Evolutionary conservation across 30 jellyfish, hydroid and myxozoan genomes (phyloP).

Genomic region (Rhopilema esculentum): DNA sequence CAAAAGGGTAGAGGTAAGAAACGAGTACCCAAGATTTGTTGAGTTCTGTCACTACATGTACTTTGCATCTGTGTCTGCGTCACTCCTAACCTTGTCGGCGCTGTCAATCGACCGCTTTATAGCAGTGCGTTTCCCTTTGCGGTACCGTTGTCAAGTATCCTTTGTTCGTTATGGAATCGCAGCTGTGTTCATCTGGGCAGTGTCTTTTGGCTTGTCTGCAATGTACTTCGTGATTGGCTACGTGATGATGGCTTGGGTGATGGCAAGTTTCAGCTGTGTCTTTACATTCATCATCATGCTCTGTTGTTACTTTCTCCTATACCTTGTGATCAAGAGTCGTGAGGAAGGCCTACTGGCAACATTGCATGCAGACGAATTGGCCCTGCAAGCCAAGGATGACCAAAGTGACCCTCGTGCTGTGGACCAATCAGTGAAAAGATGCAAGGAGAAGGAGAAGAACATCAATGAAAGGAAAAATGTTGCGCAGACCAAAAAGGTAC

Average conservation of each 20-base stretch:
- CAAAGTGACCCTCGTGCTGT: not conserved
- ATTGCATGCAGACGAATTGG: slow-evolving; percentile 10
- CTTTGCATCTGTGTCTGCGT: slow-evolving; percentile 67
- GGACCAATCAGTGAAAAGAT: not conserved
- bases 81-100: slow-evolving; percentile 62
- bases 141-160: slow-evolving; percentile 52
- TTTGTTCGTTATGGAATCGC: slow-evolving; percentile 26
- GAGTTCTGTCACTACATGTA: slow-evolving; percentile 48
- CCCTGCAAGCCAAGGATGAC: not conserved
- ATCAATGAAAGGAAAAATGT: slow-evolving; percentile 5
- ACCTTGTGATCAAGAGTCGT: slow-evolving; percentile 31
- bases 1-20: slow-evolving; percentile 34
- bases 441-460: not conserved
- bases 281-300: slow-evolving; percentile 56
- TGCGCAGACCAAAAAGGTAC: slow-evolving; percentile 32
- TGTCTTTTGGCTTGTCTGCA: slow-evolving; percentile 48
- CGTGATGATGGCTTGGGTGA: slow-evolving; percentile 64
- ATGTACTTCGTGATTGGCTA: slow-evolving; percentile 63
- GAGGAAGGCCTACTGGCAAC: slow-evolving; percentile 16
- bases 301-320: slow-evolving; percentile 42
- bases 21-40: slow-evolving; percentile 30
- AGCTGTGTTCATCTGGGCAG: slow-evolving; percentile 47
- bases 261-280: slow-evolving; percentile 62
- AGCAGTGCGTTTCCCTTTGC: slow-evolving; percentile 67
- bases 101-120: slow-evolving; percentile 62